Evolutionary conservation across 2,113 vertebrate species (phyloP).

Genomic region (Scatophagus argus): DNA sequence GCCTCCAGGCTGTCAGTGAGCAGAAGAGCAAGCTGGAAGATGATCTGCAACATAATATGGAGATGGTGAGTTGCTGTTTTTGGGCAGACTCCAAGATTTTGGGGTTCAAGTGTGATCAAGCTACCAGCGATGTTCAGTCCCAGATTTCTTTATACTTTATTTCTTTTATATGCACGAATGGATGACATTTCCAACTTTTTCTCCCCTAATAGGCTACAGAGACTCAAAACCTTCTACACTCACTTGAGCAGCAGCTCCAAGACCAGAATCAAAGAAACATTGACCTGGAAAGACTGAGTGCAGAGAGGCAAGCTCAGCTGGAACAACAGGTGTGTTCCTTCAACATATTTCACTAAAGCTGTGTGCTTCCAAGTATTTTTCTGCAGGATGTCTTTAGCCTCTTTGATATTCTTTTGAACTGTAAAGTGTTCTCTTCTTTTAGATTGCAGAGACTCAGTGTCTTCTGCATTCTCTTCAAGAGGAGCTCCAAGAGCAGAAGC

Average conservation of each 20-base stretch:
- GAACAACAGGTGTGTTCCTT: slow-evolving; percentile 39
- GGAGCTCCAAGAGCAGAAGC: slow-evolving; percentile 18
- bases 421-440: background rate
- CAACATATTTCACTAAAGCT: background rate
- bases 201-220: background rate
- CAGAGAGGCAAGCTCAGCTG: slow-evolving; percentile 20
- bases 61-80: slow-evolving; percentile 26
- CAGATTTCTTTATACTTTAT: no score
- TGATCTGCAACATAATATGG: slow-evolving; percentile 24
- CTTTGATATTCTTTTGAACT: background rate
- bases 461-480: slow-evolving; percentile 19
- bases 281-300: slow-evolving; percentile 11
- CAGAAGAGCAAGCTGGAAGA: slow-evolving; percentile 41
- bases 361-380: background rate
- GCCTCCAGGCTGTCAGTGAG: slow-evolving; percentile 28
- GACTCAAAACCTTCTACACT: slow-evolving; percentile 8
- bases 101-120: background rate
- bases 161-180: no score
- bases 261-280: slow-evolving; percentile 11
- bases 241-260: slow-evolving; percentile 40
- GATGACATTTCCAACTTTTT: background rate
- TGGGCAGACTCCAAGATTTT: background rate
- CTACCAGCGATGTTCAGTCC: background rate
- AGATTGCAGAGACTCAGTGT: slow-evolving; percentile 4
- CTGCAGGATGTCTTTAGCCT: no score